These are phyloP conservation scores for Holotrichia oblita DNA, from an alignment of 1,140 invertebrate species.

Conservation along the genomic window DNA sequence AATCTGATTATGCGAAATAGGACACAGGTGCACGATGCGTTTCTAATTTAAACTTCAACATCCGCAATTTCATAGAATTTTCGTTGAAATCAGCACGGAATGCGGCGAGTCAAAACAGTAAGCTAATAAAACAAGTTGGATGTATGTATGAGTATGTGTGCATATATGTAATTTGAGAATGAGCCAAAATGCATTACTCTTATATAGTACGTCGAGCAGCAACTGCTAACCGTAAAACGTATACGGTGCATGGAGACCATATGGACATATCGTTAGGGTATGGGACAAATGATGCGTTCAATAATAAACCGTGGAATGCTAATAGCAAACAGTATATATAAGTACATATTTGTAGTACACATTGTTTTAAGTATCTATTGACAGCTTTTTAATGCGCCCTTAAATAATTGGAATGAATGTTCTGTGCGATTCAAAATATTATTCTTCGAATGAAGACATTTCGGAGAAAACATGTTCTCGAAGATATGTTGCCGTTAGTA, in stretches of 20 bases:
- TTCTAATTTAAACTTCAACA: constrained; percentile 34
- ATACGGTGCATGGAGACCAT: not conserved
- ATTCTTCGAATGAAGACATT: too few relatives aligned
- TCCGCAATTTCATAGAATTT: constrained; percentile 33
- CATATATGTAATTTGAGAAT: constrained; percentile 25
- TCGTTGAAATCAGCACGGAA: constrained; percentile 30
- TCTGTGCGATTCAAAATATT: too few relatives aligned
- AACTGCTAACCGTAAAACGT: not conserved
- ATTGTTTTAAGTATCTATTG: too few relatives aligned
- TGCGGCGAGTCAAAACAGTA: constrained; percentile 25
- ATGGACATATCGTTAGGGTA: not conserved
- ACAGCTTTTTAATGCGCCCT: too few relatives aligned
- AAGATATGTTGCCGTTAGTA: too few relatives aligned
- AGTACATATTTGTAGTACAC: too few relatives aligned
- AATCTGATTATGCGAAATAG: constrained; percentile 23
- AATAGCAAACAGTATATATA: not conserved
- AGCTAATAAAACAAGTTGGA: constrained; percentile 31
- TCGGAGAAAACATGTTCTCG: too few relatives aligned
- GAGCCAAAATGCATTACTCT: not conserved
- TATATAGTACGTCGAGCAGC: not conserved
- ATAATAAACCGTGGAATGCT: constrained; percentile 17
- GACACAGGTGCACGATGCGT: constrained; percentile 26
- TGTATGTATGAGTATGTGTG: not conserved
- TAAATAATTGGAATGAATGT: too few relatives aligned
- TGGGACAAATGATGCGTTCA: not conserved